Conservation (phyloP, 2,113 vertebrate genomes). For the Nyctereutes procyonoides region DNA sequence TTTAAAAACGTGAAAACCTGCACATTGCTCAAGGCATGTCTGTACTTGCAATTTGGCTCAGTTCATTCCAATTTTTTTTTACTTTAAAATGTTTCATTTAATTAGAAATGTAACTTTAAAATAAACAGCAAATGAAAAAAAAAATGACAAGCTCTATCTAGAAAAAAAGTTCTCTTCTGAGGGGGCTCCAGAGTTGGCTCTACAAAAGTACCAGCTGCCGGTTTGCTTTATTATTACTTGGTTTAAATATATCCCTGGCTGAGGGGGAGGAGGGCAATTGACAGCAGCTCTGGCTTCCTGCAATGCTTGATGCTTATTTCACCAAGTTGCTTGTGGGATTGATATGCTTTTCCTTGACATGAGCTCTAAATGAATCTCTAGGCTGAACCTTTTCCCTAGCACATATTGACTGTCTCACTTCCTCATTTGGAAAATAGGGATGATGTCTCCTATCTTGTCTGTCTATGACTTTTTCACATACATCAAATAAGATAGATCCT, state of each 20-base stretch:
- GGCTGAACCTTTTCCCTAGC: neutral
- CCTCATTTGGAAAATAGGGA: neutral
- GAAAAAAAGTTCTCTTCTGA: slow-evolving; percentile 78
- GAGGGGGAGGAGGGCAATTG: slow-evolving; percentile 79
- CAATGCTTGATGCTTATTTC: slow-evolving; percentile 75
- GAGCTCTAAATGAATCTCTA: slow-evolving; percentile 1
- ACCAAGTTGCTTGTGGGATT: slow-evolving; percentile 75
- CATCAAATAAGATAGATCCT: neutral
- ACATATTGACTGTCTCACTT: neutral
- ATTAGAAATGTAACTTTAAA: slow-evolving; percentile 77
- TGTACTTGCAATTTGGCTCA: slow-evolving; percentile 69
- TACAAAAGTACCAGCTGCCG: slow-evolving; percentile 79
- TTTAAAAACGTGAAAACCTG: slow-evolving; percentile 24
- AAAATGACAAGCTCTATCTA: slow-evolving; percentile 50
- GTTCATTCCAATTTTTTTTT: slow-evolving; percentile 62
- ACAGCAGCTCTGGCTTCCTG: slow-evolving; percentile 77
- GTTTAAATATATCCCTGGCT: slow-evolving; percentile 84
- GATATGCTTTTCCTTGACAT: slow-evolving; percentile 68
- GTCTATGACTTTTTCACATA: neutral
- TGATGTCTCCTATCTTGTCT: neutral
- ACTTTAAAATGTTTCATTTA: slow-evolving; percentile 74
- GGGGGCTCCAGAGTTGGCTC: slow-evolving; percentile 74
- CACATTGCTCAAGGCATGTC: slow-evolving; percentile 68
- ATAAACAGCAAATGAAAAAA: slow-evolving; percentile 72
- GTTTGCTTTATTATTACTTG: slow-evolving; percentile 82